phyloP scores from a whole-genome alignment of 2,113 vertebrate genomes.

The Ictidomys tridecemlineatus region DNA sequence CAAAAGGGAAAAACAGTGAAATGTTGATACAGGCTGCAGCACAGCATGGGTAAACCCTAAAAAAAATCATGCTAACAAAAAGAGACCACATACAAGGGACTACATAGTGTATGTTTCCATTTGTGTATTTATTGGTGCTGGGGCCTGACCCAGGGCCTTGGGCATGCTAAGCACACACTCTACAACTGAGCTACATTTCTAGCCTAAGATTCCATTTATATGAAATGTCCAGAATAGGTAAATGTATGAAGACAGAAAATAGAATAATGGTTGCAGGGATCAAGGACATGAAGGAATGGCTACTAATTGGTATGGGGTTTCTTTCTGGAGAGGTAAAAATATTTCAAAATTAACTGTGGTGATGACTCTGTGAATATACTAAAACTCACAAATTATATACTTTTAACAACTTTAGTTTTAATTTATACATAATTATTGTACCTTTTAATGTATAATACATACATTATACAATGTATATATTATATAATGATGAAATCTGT shows the following conservation, averaged over 20 bases:
- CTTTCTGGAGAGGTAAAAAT: slow-evolving; percentile 3
- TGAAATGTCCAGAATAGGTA: no score
- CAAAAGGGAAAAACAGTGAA: background rate
- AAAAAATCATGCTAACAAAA: background rate
- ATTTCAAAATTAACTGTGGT: background rate
- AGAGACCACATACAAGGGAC: background rate
- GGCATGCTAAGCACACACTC: no score
- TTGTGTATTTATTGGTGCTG: background rate
- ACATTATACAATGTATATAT: no score
- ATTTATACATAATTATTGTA: background rate
- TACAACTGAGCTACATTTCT: no score
- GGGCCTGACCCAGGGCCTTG: background rate
- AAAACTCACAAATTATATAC: background rate
- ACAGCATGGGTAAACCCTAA: background rate
- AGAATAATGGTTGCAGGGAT: background rate
- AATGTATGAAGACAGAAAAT: no score
- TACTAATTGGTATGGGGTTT: background rate
- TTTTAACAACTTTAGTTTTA: background rate
- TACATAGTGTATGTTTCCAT: background rate
- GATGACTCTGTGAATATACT: background rate
- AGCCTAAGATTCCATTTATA: no score
- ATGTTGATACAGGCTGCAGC: background rate
- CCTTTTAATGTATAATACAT: background rate
- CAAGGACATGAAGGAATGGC: no score
- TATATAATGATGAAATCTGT: background rate